Percentiles rank a stretch among this genome's conserved stretches.
Conservation (phyloP, 1,140 invertebrate species). For the Diorhabda elongata region DNA sequence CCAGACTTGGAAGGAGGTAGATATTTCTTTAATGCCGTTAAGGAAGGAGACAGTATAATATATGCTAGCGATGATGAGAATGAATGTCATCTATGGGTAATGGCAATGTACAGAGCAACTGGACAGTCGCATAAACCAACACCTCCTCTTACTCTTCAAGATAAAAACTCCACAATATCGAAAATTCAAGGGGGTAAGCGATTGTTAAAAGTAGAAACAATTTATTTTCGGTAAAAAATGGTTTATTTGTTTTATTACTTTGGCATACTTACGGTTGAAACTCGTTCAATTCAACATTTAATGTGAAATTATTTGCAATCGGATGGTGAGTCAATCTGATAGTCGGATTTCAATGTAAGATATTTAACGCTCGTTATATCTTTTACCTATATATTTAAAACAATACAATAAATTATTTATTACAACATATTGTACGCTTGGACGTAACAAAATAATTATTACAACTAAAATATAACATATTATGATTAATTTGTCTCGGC, state of each 20-base stretch:
- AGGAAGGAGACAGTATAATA: constrained; percentile 95
- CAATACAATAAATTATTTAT: too few relatives aligned
- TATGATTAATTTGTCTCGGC: too few relatives aligned
- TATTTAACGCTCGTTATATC: too few relatives aligned
- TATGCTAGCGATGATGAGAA: constrained; percentile 98
- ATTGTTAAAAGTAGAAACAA: background rate
- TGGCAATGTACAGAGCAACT: constrained; percentile 97
- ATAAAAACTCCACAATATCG: constrained; percentile 81
- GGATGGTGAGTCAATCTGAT: too few relatives aligned
- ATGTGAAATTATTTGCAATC: too few relatives aligned
- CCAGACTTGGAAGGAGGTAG: constrained; percentile 80
- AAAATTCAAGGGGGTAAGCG: constrained; percentile 83
- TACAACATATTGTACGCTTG: too few relatives aligned
- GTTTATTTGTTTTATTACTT: constrained; percentile 14
- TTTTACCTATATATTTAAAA: too few relatives aligned
- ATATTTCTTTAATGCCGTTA: constrained; percentile 97
- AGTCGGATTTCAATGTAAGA: too few relatives aligned
- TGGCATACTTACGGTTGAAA: background rate
- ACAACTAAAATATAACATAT: too few relatives aligned
- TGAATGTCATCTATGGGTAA: constrained; percentile 97
- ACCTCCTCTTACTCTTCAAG: constrained; percentile 79
- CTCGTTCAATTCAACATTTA: too few relatives aligned
- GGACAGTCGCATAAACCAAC: constrained; percentile 98
- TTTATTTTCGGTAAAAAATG: too few relatives aligned
- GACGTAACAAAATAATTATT: too few relatives aligned